phyloP scores from a whole-genome alignment of 2,113 vertebrate species.

The Salvelinus namaycush region DNA sequence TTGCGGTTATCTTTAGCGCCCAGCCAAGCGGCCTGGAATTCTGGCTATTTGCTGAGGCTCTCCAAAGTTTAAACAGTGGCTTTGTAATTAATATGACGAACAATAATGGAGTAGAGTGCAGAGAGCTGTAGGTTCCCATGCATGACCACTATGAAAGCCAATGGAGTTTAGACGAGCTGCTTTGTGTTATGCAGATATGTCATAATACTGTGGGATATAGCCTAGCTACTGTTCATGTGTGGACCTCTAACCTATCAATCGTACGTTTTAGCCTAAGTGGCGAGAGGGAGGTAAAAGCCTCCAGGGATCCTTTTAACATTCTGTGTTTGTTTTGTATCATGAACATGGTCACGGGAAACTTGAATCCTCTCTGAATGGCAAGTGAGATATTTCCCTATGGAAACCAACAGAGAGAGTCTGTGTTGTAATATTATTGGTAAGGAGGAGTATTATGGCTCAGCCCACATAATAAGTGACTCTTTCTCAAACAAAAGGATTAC shows the following conservation, averaged over 20 bases:
- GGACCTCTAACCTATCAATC: too few species aligned
- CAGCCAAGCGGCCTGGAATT: conserved; percentile 20
- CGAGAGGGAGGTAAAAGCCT: too few species aligned
- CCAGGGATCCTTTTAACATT: too few species aligned
- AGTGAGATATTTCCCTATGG: too few species aligned
- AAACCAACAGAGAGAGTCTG: too few species aligned
- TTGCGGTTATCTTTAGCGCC: neutral
- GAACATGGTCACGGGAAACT: neutral
- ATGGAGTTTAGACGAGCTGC: neutral
- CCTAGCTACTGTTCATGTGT: too few species aligned
- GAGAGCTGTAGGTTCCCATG: conserved; percentile 30
- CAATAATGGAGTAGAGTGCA: neutral
- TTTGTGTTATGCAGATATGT: too few species aligned
- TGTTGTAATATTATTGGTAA: neutral
- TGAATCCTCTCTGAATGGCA: neutral
- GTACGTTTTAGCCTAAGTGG: too few species aligned
- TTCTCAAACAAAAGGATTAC: neutral
- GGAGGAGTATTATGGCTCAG: neutral
- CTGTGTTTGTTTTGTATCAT: neutral
- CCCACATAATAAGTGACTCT: neutral
- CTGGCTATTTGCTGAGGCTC: conserved; percentile 24
- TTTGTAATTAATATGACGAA: conserved; percentile 38
- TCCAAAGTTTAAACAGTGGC: conserved; percentile 37
- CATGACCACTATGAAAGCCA: neutral
- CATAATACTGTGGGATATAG: too few species aligned